Conservation (phyloP, 30 jellyfish, hydroid and myxozoan genomes). For the Hydractinia echinata region DNA sequence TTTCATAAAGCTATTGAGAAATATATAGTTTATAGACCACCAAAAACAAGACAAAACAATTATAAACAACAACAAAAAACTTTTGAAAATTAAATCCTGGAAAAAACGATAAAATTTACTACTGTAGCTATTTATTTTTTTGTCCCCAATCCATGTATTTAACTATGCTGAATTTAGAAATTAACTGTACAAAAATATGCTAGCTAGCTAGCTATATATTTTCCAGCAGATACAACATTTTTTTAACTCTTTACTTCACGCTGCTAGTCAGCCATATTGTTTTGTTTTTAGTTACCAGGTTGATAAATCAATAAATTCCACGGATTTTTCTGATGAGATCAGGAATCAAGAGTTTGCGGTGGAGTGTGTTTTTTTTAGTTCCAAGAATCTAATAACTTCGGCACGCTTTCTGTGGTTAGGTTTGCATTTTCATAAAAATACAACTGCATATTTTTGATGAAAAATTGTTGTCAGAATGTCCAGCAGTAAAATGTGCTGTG, state of each 20-base stretch:
- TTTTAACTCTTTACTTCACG: not conserved
- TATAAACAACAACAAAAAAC: not conserved
- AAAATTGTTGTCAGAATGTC: not conserved
- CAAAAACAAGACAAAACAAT: not conserved
- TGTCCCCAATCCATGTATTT: too few species aligned
- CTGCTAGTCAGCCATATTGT: not conserved
- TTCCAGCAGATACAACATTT: not conserved
- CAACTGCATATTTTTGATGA: too few species aligned
- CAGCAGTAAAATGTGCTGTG: not conserved
- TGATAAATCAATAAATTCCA: not conserved
- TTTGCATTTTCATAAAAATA: too few species aligned
- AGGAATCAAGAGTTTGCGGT: too few species aligned
- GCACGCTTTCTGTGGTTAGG: too few species aligned
- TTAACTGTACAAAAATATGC: not conserved
- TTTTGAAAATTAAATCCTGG: not conserved
- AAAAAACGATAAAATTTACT: not conserved
- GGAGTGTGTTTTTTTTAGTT: too few species aligned
- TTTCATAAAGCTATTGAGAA: not conserved
- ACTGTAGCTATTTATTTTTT: not conserved
- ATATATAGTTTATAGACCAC: not conserved
- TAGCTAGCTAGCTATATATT: not conserved
- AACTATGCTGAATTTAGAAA: too few species aligned
- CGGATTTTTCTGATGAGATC: too few species aligned
- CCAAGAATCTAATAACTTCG: too few species aligned
- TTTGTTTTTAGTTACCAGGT: constrained; percentile 10